A percentile compares a stretch with the other conserved stretches of the same genome.
Evolutionary conservation across 2,113 vertebrate species (phyloP).

Genomic region (Anthoscopus minutus): DNA sequence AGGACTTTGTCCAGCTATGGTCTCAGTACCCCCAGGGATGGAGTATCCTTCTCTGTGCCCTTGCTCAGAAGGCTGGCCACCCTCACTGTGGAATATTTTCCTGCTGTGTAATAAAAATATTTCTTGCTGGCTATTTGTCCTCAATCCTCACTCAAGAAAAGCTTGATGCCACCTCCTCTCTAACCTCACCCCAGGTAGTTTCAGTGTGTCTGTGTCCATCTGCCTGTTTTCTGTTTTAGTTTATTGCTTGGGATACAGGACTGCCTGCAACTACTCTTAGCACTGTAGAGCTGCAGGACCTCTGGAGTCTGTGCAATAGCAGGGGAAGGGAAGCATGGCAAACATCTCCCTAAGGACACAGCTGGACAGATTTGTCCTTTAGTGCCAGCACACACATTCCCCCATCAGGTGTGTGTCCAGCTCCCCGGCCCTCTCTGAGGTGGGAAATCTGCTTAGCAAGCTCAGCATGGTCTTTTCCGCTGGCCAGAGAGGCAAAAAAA

Average conservation of each 20-base stretch:
- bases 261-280: neutral
- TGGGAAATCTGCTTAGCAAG: neutral
- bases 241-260: neutral
- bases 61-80: neutral
- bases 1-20: neutral
- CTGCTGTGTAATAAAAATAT: neutral
- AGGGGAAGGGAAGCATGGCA: neutral
- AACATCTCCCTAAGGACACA: neutral
- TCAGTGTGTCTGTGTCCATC: neutral
- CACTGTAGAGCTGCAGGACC: neutral
- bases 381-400: fast-evolving
- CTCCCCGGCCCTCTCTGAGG: fast-evolving
- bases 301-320: neutral
- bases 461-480: neutral
- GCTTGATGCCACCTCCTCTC: neutral
- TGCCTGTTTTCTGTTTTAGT: neutral
- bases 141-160: neutral
- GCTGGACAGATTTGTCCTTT: neutral
- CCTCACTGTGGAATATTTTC: neutral
- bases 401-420: neutral
- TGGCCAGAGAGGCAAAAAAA: neutral
- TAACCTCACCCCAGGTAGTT: neutral
- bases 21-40: neutral
- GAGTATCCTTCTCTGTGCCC: neutral
- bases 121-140: neutral